phyloP scores from a whole-genome alignment of 2,113 vertebrate species.

The Elaphurus davidianus region DNA sequence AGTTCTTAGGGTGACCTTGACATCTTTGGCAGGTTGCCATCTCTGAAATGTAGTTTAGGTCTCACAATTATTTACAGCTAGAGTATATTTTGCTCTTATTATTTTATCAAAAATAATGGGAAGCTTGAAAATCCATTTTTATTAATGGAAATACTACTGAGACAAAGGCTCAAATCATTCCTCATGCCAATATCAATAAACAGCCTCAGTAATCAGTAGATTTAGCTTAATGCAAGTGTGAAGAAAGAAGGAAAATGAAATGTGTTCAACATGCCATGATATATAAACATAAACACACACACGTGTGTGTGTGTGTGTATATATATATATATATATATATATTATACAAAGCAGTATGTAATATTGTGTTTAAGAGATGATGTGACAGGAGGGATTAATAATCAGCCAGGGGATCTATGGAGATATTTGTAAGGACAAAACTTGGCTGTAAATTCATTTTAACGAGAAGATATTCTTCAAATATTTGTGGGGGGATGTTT shows the following conservation, averaged over 20 bases:
- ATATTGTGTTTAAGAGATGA: background rate
- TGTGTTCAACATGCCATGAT: background rate
- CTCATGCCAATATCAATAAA: background rate
- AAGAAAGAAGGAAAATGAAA: background rate
- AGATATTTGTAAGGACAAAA: background rate
- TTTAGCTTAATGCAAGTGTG: background rate
- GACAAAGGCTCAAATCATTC: background rate
- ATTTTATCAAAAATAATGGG: background rate
- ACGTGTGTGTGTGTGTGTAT: rapidly evolving
- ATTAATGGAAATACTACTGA: background rate
- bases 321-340: background rate
- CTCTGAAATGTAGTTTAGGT: background rate
- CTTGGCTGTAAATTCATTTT: background rate
- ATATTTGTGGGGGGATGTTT: background rate
- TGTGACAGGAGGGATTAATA: background rate
- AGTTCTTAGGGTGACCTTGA: background rate
- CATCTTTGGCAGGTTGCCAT: background rate
- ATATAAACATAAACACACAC: background rate
- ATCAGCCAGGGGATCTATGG: background rate
- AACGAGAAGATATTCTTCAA: background rate
- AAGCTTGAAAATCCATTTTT: background rate
- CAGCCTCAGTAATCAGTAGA: background rate
- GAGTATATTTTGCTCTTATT: background rate
- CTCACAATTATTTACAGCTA: background rate
- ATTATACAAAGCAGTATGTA: background rate